Base-by-base conservation (phyloP, 1,140 invertebrate species). In the Leptoteleia sp. region DNA sequence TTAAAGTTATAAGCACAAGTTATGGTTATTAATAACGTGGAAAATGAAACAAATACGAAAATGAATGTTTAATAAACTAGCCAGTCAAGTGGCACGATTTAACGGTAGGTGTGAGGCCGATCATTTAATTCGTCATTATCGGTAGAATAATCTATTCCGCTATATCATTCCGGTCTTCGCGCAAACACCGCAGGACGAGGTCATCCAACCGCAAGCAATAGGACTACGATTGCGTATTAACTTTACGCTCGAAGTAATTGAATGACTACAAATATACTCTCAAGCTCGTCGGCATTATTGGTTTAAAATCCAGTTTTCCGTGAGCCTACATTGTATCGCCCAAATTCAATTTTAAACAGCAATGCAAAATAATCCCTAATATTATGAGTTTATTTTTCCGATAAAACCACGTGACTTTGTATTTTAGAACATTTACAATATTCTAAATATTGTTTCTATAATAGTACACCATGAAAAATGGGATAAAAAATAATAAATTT, bases 161-260 rank as follows among this genome's bases (percentile, higher is more conserved):
- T 50, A 65, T 54, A 86, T 84, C 83, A 86, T 87, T 84, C 79
- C 70, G 50, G 48, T 79, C 73, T 80, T 52, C 48, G 55, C 72
- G 72, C 65, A 81, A 76, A 79, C 76, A 79, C 64, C 79, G 67
- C 80, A 55, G 72, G 80, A 82, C 81, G 73, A 79, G 79, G 22
- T 72, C 80, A 70, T 67, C 68, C 75, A 80, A 79, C 80, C 73
- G 83, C 81, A 88, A 85, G 82, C 72, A 80, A 87, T 87, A 82
- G 83, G 82, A 84, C 83, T 87, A 88, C 84, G 85, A 87, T 87
- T 87, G 81, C 83, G 85, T 86, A 87, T 84, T 83, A 87, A 86
- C 80, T 86, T 83, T 81, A 80, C 83, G 82, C 83, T 77, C 76
- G 76, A 82, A 80, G 79, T 76, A 80, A 76, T 80, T 72, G 72